Conservation (phyloP, 2,888 invertebrate genomes). For the Bibio marci region DNA sequence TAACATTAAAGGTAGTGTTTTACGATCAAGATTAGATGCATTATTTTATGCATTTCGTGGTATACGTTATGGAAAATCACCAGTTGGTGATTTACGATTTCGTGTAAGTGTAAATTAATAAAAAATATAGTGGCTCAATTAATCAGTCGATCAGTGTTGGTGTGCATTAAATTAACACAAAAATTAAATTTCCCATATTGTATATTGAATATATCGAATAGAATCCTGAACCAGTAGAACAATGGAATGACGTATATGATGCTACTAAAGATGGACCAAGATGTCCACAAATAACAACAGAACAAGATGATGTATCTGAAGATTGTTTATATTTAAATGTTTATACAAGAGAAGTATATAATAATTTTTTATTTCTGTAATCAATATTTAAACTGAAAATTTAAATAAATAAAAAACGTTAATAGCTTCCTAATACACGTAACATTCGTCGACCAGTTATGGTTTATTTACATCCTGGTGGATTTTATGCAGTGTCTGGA, state of each 20-base stretch:
- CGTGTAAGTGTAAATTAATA: conserved; percentile 9
- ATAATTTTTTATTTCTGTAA: not conserved
- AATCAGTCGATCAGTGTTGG: too few relatives aligned
- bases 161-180: not conserved
- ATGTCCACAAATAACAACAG: conserved; percentile 31
- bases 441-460: conserved; percentile 34
- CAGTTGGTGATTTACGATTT: conserved; percentile 21
- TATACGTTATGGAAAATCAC: conserved; percentile 26
- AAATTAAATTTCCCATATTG: conserved; percentile 2
- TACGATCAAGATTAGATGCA: conserved; percentile 23
- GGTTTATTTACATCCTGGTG: conserved; percentile 50
- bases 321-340: conserved; percentile 41
- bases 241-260: conserved; percentile 34
- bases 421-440: conserved; percentile 4
- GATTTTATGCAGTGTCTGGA: conserved; percentile 41
- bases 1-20: conserved; percentile 24
- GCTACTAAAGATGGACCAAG: conserved; percentile 39
- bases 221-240: conserved; percentile 33
- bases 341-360: conserved; percentile 31
- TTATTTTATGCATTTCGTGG: conserved; percentile 27
- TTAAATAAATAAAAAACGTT: conserved; percentile 9
- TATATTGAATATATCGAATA: conserved; percentile 11
- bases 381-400: conserved; percentile 4
- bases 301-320: conserved; percentile 27
- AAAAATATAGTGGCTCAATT: too few relatives aligned